Percentiles rank a stretch among this genome's conserved stretches.
Conservation (phyloP, 92 coral and sea anemone genomes). For the Parazoanthus darwini region DNA sequence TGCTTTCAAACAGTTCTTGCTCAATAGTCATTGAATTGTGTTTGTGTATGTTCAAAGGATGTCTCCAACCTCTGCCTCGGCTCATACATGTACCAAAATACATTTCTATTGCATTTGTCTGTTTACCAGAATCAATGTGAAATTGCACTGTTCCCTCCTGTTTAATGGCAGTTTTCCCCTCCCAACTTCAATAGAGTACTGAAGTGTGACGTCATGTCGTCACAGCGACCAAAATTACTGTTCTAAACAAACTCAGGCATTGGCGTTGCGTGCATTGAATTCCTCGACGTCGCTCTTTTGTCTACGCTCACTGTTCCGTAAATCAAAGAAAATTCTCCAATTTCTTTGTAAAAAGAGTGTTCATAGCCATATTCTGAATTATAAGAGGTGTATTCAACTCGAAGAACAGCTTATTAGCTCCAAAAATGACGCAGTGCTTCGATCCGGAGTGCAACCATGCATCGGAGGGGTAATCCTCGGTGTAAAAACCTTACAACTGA, state of each 20-base stretch:
- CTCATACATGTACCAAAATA: no score
- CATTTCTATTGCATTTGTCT: no score
- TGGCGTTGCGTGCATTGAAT: not conserved
- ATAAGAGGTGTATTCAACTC: not conserved
- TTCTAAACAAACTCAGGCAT: not conserved
- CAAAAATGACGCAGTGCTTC: constrained; percentile 3
- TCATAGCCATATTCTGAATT: not conserved
- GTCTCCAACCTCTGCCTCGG: no score
- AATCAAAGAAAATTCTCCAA: not conserved
- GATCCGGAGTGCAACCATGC: not conserved
- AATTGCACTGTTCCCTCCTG: no score
- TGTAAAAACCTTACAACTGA: no score
- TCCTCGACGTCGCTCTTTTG: not conserved
- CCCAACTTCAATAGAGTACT: not conserved
- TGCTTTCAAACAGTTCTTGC: no score
- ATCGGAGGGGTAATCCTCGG: no score
- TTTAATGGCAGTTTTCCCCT: no score
- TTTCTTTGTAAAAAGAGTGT: not conserved
- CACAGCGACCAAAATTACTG: not conserved
- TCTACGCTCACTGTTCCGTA: not conserved
- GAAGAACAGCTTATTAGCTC: not conserved
- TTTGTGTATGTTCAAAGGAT: no score
- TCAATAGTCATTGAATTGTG: no score
- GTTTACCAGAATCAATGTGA: no score
- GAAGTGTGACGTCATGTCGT: constrained; percentile 8